Evolutionary conservation across 2,113 vertebrate species (phyloP).

Genomic region (Amazona vittata): DNA sequence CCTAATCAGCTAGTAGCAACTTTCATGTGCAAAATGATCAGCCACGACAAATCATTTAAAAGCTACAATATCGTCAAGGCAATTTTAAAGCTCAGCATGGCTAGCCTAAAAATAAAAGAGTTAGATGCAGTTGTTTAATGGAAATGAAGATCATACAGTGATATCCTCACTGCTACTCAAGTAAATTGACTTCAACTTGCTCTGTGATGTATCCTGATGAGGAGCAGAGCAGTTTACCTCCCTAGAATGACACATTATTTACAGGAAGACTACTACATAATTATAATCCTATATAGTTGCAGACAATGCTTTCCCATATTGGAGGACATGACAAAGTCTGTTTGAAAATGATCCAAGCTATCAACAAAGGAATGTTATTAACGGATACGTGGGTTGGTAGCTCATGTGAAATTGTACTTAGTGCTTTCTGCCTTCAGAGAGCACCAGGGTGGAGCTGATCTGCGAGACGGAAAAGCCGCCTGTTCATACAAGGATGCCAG

Average conservation of each 20-base stretch:
- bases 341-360: conserved; percentile 6
- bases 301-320: background rate
- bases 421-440: background rate
- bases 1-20: conserved; percentile 1
- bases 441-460: background rate
- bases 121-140: conserved; percentile 25
- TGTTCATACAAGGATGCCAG: background rate
- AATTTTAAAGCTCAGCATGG: conserved; percentile 46
- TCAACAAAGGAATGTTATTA: background rate
- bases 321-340: background rate
- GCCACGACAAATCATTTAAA: conserved; percentile 30
- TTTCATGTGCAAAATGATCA: conserved; percentile 13
- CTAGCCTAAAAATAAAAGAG: conserved; percentile 30
- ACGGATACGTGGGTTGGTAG: background rate
- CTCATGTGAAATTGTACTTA: background rate
- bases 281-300: background rate
- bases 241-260: background rate
- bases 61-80: conserved; percentile 17
- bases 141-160: background rate
- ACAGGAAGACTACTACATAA: background rate
- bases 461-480: fast-evolving
- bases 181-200: background rate
- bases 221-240: background rate
- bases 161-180: background rate
- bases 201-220: conserved; percentile 10